Evolutionary conservation across 1,140 invertebrate genomes (phyloP), one percentile per base, ranked within the genome.

Genomic region (Leptoteleia sp.): DNA sequence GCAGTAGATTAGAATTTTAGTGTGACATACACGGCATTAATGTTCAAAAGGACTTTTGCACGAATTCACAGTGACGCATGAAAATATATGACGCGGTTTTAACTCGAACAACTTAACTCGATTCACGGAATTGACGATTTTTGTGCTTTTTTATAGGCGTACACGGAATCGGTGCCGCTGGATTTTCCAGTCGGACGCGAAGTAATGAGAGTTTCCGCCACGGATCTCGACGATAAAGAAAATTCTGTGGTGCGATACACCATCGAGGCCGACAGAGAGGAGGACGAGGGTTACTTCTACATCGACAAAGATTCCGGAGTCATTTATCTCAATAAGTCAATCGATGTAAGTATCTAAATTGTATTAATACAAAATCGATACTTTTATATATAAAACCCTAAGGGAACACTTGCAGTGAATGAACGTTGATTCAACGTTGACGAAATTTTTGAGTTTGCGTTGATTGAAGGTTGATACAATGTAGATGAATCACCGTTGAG

Each of bases 151-250:
- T 87, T 85, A 65, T 89, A 95, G 94, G 91, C 91, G 27, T 95
- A 95, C 86, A 90, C 90, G 64, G 93, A 94, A 85, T 93, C 93
- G 27, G 93, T 96, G 15, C 93, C 94, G 29, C 92, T 93, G 91
- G 95, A 96, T 89, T 88, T 94, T 52, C 86, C 88, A 8, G 86
- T 91, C 17, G 91, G 91, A n/a, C 89, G 91, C 35, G 94, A 95
- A 82, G 95, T 96, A 29, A 95, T 96, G 94, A 91, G 95, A 83
- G 94, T 96, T 83, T 95, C 95, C 31, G 95, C 96, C 1, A 96
- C 95, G 8, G 96, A 97, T 87, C 94, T 96, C 62, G 96, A 97
- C 84, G 94, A 96, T 82, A 94, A 95, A 5, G 93, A 94, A 80
- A 96, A 96, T 89, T 95, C 95, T 27, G 93, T 93, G 70, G 92